Evolutionary conservation across 2,113 vertebrate species (phyloP), one percentile per base, ranked within the genome.

Genomic region (Tenebrosternarchus preto): DNA sequence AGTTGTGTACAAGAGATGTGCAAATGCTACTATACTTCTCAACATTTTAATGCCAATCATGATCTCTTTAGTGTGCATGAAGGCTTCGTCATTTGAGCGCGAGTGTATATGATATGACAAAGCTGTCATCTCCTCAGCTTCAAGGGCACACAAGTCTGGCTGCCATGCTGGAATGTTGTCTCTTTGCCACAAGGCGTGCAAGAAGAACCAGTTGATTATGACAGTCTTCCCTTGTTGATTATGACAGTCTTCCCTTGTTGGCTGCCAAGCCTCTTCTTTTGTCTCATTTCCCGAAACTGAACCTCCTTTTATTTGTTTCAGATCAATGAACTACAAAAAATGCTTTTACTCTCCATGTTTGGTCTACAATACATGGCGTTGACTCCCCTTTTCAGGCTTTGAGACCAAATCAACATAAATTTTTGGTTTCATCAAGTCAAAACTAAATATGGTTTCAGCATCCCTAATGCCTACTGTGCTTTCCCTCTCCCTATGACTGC

Each of bases 191-290:
- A 60, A 86, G 87, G 76, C 79, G 74, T 82, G 86, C 91, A 86
- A 83, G 90, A 87, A 87, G 78, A 92, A 93, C 92, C 89, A 87
- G 92, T 92, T 91, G 57, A 68, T 84, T 43, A 16, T 27, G 68
- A 78, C 69, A 84, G 25, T 56, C 55, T 78, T 78, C 29, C 75
- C 76, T 73, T 83, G 72, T 36, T 36, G 3, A 36, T n/a, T n/a
- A n/a, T n/a, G n/a, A n/a, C n/a, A 84, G 25, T 56, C 55, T 77
- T 78, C 29, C 75, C 76, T 73, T 83, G 66, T 85, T 78, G 81
- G 73, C 72, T 46, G 55, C 53, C 33, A 66, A 53, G 57, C 29
- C 25, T 76, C 22, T 85, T 43, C 36, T 64, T 15, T 56, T 43
- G 72, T 6, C 59, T 80, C 70, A 82, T 76, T 82, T 50, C 66